Conservation (phyloP, 2,797 vertebrate species). For the Galaxias olidus region DNA sequence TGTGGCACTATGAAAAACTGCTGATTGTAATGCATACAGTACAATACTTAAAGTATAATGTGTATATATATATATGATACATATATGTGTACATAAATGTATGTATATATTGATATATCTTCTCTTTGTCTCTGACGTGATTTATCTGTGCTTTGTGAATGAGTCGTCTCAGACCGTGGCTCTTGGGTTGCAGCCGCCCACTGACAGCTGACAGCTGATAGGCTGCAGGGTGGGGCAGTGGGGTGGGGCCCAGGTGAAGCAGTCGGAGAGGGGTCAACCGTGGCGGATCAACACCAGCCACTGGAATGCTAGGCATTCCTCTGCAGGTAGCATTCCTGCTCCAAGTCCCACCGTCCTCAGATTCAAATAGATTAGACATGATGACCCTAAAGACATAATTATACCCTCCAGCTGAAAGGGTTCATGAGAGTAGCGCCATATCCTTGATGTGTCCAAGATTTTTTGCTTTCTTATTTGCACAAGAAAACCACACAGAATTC, state of each 20-base stretch:
- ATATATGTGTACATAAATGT: no score
- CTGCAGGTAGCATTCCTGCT: constrained; percentile 29
- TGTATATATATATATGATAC: no score
- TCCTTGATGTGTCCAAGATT: no score
- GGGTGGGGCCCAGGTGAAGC: constrained; percentile 50
- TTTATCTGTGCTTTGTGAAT: constrained; percentile 27
- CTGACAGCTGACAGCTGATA: constrained; percentile 43
- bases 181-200: constrained; percentile 29
- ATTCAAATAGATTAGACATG: background rate
- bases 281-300: constrained; percentile 23
- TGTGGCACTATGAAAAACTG: no score
- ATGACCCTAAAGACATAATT: no score
- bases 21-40: no score
- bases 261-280: constrained; percentile 43
- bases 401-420: no score
- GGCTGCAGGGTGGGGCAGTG: constrained; percentile 45
- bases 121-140: constrained; percentile 2
- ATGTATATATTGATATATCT: no score
- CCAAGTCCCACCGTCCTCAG: constrained; percentile 22
- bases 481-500: no score
- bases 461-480: no score
- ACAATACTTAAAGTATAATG: no score
- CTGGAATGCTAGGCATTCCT: constrained; percentile 69
- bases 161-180: constrained; percentile 6
- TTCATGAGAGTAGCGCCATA: no score